A percentile compares a stretch with the other conserved stretches of the same genome.
Evolutionary conservation across 2,113 vertebrate species (phyloP).

Genomic region (Hippocampus guttulatus): DNA sequence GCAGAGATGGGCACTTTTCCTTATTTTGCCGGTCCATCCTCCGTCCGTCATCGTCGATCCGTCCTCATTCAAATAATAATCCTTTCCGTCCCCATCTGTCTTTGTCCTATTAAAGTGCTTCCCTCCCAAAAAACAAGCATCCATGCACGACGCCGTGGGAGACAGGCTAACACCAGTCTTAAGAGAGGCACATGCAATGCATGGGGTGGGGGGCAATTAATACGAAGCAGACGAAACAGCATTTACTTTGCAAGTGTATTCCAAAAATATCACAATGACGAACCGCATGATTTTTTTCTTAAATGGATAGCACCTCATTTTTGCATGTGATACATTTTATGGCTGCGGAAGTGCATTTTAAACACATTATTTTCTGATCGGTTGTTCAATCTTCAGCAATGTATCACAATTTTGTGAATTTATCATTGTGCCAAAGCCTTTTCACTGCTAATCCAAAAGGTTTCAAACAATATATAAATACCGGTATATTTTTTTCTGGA

Average conservation of each 20-base stretch:
- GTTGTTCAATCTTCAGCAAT: neutral
- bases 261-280: slow-evolving; percentile 11
- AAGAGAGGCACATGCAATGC: too few relatives aligned
- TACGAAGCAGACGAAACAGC: too few relatives aligned
- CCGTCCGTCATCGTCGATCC: too few relatives aligned
- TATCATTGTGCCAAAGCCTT: neutral
- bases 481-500: neutral
- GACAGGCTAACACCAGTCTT: too few relatives aligned
- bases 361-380: slow-evolving; percentile 1
- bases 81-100: too few relatives aligned
- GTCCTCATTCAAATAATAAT: too few relatives aligned
- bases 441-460: neutral
- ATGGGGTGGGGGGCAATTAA: too few relatives aligned
- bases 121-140: too few relatives aligned
- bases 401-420: neutral
- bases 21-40: too few relatives aligned
- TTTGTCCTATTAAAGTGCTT: too few relatives aligned
- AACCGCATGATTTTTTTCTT: neutral
- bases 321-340: neutral
- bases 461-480: neutral
- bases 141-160: too few relatives aligned
- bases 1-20: too few relatives aligned
- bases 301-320: neutral
- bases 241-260: neutral
- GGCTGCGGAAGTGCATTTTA: neutral